Evolutionary conservation across 1,140 invertebrate species (phyloP).

Genomic region (Monomorium pharaonis): DNA sequence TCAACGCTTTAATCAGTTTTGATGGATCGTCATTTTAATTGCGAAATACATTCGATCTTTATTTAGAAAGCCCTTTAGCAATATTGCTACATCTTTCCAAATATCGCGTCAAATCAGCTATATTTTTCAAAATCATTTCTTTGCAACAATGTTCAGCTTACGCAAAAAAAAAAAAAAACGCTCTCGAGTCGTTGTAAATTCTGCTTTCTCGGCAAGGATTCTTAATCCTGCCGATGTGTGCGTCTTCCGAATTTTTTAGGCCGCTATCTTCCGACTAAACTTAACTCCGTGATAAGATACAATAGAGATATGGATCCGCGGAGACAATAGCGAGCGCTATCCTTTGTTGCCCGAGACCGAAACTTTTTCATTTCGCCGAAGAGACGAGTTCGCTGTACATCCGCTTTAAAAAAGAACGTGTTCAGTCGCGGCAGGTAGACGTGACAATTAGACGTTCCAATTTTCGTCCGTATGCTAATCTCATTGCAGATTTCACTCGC

Average conservation of each 20-base stretch:
- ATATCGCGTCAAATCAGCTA: background rate
- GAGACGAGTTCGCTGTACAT: slow-evolving; percentile 20
- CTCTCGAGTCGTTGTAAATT: background rate
- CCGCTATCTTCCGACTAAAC: background rate
- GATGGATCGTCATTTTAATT: slow-evolving; percentile 12
- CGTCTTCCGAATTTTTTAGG: background rate
- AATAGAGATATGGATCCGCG: slow-evolving; percentile 53
- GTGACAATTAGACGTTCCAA: slow-evolving; percentile 67
- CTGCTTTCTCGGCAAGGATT: background rate
- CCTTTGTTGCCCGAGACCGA: slow-evolving; percentile 46
- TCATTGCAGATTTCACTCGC: background rate
- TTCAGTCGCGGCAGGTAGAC: slow-evolving; percentile 44
- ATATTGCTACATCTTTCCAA: background rate
- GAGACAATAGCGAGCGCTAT: slow-evolving; percentile 58
- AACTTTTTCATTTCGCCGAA: background rate
- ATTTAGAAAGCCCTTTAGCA: background rate
- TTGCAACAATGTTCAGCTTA: background rate
- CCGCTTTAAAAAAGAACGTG: slow-evolving; percentile 59
- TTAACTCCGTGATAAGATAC: background rate
- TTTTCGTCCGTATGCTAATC: slow-evolving; percentile 42
- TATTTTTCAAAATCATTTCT: background rate
- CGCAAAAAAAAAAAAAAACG: background rate
- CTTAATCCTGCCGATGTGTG: background rate
- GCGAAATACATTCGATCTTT: background rate
- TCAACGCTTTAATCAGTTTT: background rate